phyloP scores from a whole-genome alignment of 2,888 invertebrate genomes.

The Diarsia rubi region DNA sequence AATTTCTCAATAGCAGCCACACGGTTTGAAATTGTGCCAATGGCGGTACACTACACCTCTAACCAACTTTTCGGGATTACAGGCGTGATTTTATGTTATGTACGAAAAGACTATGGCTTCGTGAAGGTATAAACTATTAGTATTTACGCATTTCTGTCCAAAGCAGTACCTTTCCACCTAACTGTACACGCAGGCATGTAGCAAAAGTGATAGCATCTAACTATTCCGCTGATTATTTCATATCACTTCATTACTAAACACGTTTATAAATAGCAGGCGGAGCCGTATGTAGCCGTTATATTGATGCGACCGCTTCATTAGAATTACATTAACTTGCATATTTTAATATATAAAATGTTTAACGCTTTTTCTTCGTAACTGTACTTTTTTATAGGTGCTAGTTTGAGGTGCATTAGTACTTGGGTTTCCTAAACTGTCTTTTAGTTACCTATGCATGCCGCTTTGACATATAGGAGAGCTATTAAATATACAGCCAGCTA shows the following conservation, averaged over 20 bases:
- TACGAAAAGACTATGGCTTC: too few relatives aligned
- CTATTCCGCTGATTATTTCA: slow-evolving; percentile 72
- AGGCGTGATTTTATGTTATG: too few relatives aligned
- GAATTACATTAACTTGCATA: slow-evolving; percentile 56
- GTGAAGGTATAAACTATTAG: background rate
- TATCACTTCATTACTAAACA: slow-evolving; percentile 72
- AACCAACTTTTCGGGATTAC: too few relatives aligned
- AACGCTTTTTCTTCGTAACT: slow-evolving; percentile 43
- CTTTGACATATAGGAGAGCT: background rate
- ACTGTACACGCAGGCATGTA: slow-evolving; percentile 57
- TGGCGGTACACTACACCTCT: too few relatives aligned
- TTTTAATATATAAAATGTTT: slow-evolving; percentile 46
- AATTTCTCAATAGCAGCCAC: too few relatives aligned
- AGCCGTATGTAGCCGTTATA: slow-evolving; percentile 55
- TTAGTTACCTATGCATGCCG: background rate
- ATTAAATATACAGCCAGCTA: too few relatives aligned
- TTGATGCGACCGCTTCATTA: slow-evolving; percentile 67
- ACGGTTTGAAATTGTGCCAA: too few relatives aligned
- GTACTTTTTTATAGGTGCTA: slow-evolving; percentile 38
- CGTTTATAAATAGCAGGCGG: slow-evolving; percentile 62
- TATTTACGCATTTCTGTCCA: background rate
- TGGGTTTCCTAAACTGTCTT: slow-evolving; percentile 1
- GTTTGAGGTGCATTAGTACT: background rate
- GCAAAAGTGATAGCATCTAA: slow-evolving; percentile 68
- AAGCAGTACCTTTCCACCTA: slow-evolving; percentile 21